Base-by-base conservation (phyloP, 2,888 invertebrate species). In the Osedax fenrisi region DNA sequence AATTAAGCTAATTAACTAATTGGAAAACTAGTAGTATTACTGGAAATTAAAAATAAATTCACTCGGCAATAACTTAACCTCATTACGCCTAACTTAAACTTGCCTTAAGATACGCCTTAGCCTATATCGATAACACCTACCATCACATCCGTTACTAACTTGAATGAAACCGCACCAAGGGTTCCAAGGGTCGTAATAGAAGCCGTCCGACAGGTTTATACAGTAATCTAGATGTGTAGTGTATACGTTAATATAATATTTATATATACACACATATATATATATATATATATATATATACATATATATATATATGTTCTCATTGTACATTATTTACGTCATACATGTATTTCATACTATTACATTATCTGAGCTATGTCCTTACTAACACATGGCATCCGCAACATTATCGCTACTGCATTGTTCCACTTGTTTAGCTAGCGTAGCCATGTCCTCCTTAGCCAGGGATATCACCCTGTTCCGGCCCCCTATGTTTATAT, bases 151-250 rank as follows among this genome's bases (percentile, higher is more conserved):
- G 3, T n/a, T 24, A 5, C n/a, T 17, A 25, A 68, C 68, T 26
- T 68, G 25, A 0, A 76, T 76, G 59, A 25, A 76, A 2, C 76
- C 76, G 25, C 76, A 76, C 76, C 75, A 76, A 1, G 76, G 76
- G 27, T 76, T 76, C 76, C 76, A 76, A 3, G 76, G 75, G 72
- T 76, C 76, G 59, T 73, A 59, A 56, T 76, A 76, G 1, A 64
- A 25, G 3, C 76, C 76, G 41, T 76, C 73, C 1, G 2, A 21
- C 23, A 76, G 41, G 17, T 72, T 41, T 10, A 41, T 25, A 27
- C 76, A 76, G 75, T 76, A 76, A 59, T 76, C 68, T 68, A 68
- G n/a, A n/a, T n/a, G n/a, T n/a, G n/a, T n/a, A n/a, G n/a, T n/a
- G n/a, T n/a, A n/a, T n/a, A n/a, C n/a, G n/a, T n/a, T n/a, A n/a